Evolutionary conservation across 2,888 invertebrate genomes (phyloP), one percentile per base, ranked within the genome.

Genomic region (Oxyscelio sp.): DNA sequence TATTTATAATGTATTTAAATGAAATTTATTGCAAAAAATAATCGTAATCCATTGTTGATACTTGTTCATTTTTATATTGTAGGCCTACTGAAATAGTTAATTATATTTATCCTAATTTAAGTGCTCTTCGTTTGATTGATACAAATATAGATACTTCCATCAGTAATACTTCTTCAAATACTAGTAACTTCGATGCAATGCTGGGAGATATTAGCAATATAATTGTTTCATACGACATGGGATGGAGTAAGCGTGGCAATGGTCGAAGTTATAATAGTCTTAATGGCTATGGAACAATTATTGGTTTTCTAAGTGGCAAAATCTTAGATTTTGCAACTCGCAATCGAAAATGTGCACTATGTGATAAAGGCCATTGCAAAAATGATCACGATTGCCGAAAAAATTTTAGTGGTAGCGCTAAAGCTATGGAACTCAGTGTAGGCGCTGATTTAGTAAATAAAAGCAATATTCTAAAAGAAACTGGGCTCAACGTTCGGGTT

Each of bases 221-320:
- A 31, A 82, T 87, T 24, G 80, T 89, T 11, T 88, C 88, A 5
- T 89, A 89, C 63, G 88, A 88, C 43, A 89, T 90, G 89, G 85
- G 85, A 2, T 89, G 88, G 87, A 84, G 40, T n/a, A 40, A 40
- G 40, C 13, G 40, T 0, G 40, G 40, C 4, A 40, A 40, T n/a
- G 40, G 40, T 8, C 4, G 15, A 4, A 40, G 40, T n/a, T 40
- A 40, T 40, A n/a, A 40, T n/a, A 40, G 40, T 40, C 68, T 88
- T 1, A 87, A 89, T 66, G 89, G 89, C 4, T 86, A 88, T 38
- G 87, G 80, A 1, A 52, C 87, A 0, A 82, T 90, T n/a, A 89
- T 90, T 1, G 40, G 40, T 2, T 40, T 40, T 4, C 8, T 15
- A 15, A 40, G 15, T 40, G 40, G 40, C 15, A n/a, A 15, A 15